A percentile compares a stretch with the other conserved stretches of the same genome.
These are phyloP conservation scores for Platyura marginata DNA, from an alignment of 1,140 invertebrate genomes.

Conservation along the genomic window DNA sequence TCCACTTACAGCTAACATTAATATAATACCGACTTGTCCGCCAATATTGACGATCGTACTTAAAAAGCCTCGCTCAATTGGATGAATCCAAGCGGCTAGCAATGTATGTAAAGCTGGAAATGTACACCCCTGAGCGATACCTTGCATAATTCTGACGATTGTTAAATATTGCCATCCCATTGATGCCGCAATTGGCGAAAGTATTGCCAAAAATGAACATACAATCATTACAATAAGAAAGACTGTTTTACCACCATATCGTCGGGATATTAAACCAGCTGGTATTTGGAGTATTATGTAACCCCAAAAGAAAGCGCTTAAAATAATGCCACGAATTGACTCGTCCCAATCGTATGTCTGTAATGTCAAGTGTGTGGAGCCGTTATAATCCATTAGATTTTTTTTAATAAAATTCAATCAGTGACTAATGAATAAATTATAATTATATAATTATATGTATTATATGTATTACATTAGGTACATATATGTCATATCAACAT, in stretches of 20 bases:
- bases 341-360: conserved; percentile 28
- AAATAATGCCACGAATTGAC: conserved; percentile 28
- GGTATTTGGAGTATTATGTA: conserved; percentile 36
- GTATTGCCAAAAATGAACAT: conserved; percentile 19
- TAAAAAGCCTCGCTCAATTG: conserved; percentile 33
- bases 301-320: conserved; percentile 49
- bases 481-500: no score
- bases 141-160: conserved; percentile 49
- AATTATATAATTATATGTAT: no score
- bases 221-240: conserved; percentile 34
- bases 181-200: conserved; percentile 23
- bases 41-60: conserved; percentile 40
- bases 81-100: conserved; percentile 27
- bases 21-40: conserved; percentile 51
- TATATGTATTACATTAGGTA: no score
- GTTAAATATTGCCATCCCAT: conserved; percentile 34
- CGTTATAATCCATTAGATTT: no score
- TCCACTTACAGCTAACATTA: conserved; percentile 50
- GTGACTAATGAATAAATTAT: no score
- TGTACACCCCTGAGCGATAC: conserved; percentile 59
- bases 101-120: conserved; percentile 56
- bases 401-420: no score
- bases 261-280: conserved; percentile 43
- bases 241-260: conserved; percentile 41
- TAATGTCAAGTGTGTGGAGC: no score